Evolutionary conservation across 2,797 vertebrate species (phyloP).

Genomic region (Myioborus miniatus): DNA sequence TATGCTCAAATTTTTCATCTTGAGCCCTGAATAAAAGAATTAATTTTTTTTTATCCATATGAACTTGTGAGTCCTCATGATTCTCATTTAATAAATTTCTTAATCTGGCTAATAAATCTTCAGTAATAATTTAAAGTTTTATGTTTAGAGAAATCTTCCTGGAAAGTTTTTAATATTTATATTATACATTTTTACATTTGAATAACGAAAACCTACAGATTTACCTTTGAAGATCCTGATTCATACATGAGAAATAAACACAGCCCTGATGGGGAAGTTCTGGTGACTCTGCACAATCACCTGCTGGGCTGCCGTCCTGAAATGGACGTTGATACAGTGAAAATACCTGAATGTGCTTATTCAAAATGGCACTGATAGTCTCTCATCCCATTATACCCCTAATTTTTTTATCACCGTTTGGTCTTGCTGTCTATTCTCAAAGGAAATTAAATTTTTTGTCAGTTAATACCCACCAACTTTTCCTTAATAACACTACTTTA

Average conservation of each 20-base stretch:
- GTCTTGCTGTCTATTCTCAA: neutral
- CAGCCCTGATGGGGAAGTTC: neutral
- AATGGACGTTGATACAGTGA: neutral
- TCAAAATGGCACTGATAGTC: neutral
- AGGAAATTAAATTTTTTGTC: neutral
- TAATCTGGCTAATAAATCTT: neutral
- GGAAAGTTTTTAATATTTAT: neutral
- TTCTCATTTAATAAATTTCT: neutral
- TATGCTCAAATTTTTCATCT: neutral
- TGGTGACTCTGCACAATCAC: neutral
- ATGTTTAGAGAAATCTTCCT: neutral
- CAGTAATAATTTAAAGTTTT: neutral
- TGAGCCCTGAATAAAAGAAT: neutral
- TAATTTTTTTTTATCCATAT: neutral
- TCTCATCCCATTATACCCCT: neutral
- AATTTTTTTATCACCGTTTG: neutral
- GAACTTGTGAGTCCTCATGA: neutral
- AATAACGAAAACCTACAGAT: neutral
- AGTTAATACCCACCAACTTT: neutral
- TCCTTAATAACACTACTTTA: neutral
- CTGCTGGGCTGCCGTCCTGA: neutral
- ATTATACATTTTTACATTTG: neutral
- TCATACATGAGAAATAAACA: neutral
- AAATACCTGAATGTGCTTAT: neutral
- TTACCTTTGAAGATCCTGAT: neutral